phyloP scores from a whole-genome alignment of 2,888 invertebrate genomes.

The Leptopilina syphax region DNA sequence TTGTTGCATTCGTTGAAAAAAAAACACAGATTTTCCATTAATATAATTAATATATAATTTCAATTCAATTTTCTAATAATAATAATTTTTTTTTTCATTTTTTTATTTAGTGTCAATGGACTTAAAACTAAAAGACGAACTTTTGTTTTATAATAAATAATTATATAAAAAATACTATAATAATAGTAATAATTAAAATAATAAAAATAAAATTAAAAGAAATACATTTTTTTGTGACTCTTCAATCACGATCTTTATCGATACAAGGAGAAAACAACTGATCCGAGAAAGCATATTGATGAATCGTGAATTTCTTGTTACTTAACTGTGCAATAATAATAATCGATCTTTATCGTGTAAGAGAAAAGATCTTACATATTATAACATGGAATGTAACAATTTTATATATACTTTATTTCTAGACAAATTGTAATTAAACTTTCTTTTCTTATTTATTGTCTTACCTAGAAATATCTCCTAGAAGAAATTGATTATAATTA shows the following conservation, averaged over 20 bases:
- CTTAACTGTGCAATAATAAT: slow-evolving; percentile 56
- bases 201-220: slow-evolving; percentile 21
- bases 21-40: too few species aligned
- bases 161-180: too few species aligned
- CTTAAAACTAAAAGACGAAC: too few species aligned
- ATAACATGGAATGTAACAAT: slow-evolving; percentile 32
- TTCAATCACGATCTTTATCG: slow-evolving; percentile 36
- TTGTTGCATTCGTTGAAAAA: too few species aligned
- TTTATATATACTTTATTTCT: not conserved
- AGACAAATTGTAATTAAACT: slow-evolving; percentile 12
- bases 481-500: slow-evolving; percentile 2
- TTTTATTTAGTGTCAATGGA: too few species aligned
- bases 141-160: too few species aligned
- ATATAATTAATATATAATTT: too few species aligned
- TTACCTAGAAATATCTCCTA: not conserved
- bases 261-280: slow-evolving; percentile 21
- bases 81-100: too few species aligned
- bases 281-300: slow-evolving; percentile 11
- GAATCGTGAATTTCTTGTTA: slow-evolving; percentile 54
- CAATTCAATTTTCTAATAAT: too few species aligned
- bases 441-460: not conserved
- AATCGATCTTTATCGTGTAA: slow-evolving; percentile 58
- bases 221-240: slow-evolving; percentile 41
- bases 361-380: slow-evolving; percentile 62
- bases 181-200: not conserved